Conservation (phyloP, 2,797 vertebrate species). For the Girardinus metallicus region DNA sequence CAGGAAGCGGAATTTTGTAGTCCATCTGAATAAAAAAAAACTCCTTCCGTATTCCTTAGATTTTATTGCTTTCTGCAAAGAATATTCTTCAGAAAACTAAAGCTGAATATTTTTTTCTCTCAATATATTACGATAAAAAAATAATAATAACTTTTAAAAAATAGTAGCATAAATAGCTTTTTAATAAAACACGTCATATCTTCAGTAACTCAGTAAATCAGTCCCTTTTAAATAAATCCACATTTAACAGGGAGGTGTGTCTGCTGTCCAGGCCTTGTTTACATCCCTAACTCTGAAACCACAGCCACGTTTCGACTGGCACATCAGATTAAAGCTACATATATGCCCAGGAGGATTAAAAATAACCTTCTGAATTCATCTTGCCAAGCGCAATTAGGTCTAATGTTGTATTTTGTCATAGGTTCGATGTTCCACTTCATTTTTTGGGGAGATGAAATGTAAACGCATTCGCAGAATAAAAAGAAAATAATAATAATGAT, state of each 20-base stretch:
- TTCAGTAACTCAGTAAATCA: neutral
- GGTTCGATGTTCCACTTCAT: neutral
- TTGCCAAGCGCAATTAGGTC: neutral
- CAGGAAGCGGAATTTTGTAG: neutral
- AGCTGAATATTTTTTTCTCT: neutral
- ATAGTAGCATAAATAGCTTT: neutral
- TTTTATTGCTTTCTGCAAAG: neutral
- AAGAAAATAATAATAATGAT: rapidly evolving
- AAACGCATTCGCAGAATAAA: neutral
- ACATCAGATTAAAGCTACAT: neutral
- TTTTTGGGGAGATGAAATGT: neutral
- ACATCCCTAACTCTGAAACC: neutral
- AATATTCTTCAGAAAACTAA: neutral
- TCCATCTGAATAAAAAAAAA: neutral
- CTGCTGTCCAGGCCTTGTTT: neutral
- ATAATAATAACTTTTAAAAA: neutral
- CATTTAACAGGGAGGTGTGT: neutral
- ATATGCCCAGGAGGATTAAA: neutral
- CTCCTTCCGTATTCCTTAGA: neutral
- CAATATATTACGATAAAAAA: neutral
- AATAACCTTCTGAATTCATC: neutral
- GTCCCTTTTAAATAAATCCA: neutral
- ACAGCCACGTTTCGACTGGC: neutral
- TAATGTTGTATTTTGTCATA: neutral
- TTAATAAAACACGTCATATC: neutral